Percentiles rank a stretch among this genome's conserved stretches.
These are phyloP conservation scores for Caenorhabditis elegans DNA, from an alignment of 1,140 invertebrate species.

Conservation along the genomic window WBcel235 BX284606.5:14894501-14895000, in stretches of 20 bases:
- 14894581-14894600: background rate
- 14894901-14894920: too few relatives aligned
- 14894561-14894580: constrained; percentile 10
- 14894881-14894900: too few relatives aligned
- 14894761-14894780: constrained; percentile 1
- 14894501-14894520: background rate
- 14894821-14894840: background rate
- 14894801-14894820: background rate
- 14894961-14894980: too few relatives aligned
- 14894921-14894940: too few relatives aligned
- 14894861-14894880: too few relatives aligned
- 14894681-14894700: background rate
- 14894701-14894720: too few relatives aligned
- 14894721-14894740: background rate
- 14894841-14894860: too few relatives aligned
- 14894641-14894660: constrained; percentile 20
- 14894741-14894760: background rate
- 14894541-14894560: background rate
- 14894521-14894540: background rate
- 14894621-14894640: constrained; percentile 30
- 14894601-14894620: background rate
- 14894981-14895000: too few relatives aligned
- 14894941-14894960: too few relatives aligned
- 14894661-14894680: constrained; percentile 16
- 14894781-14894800: background rate